Conservation (phyloP, 2,888 invertebrate genomes). For the Pandemis heparana region DNA sequence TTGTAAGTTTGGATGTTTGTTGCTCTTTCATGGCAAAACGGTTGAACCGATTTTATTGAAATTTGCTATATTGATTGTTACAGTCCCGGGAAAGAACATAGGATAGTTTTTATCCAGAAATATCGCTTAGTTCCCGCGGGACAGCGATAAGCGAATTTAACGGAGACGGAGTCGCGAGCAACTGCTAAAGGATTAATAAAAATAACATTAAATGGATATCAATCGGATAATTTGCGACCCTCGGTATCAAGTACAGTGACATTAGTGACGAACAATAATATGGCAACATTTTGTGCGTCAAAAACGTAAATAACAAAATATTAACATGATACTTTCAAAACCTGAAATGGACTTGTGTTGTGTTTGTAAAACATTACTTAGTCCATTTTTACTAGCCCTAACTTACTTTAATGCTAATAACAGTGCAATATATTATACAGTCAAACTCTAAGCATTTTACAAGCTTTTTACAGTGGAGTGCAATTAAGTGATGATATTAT, state of each 20-base stretch:
- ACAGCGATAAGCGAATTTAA: no score
- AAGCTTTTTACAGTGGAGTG: conserved; percentile 34
- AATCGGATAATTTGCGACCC: background rate
- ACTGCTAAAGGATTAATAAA: background rate
- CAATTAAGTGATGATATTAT: background rate
- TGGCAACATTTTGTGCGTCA: background rate
- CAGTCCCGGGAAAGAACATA: no score
- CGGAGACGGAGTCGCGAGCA: no score
- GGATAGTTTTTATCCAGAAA: no score
- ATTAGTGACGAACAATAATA: background rate
- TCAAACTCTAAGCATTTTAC: background rate
- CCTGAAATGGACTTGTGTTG: no score
- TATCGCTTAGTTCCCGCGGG: no score
- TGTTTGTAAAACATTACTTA: background rate
- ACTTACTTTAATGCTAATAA: background rate
- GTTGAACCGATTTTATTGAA: no score
- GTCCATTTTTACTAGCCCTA: background rate
- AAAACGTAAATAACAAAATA: background rate
- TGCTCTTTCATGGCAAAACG: no score
- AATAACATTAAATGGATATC: background rate
- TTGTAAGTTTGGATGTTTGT: no score
- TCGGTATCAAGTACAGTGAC: background rate
- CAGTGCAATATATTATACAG: background rate
- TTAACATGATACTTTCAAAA: background rate
- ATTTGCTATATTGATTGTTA: no score